phyloP scores from a whole-genome alignment of 2,113 vertebrate genomes.

The Bujurquina vittata region DNA sequence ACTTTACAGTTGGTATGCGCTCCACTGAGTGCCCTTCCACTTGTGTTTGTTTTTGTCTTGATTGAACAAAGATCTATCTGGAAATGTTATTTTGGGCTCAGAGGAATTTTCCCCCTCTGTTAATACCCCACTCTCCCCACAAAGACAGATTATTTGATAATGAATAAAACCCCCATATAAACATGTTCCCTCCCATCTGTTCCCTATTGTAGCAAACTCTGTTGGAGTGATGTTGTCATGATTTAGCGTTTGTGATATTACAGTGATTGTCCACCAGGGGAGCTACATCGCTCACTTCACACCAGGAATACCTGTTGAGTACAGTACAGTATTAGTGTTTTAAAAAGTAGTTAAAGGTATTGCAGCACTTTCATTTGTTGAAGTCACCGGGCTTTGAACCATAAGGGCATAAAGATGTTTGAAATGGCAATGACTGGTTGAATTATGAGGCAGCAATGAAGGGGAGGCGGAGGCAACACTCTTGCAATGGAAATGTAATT shows the following conservation, averaged over 20 bases:
- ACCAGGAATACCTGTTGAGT: neutral
- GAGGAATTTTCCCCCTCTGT: neutral
- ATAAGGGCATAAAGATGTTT: neutral
- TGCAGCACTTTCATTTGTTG: neutral
- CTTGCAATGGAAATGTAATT: slow-evolving; percentile 5
- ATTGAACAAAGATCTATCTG: neutral
- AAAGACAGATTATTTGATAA: neutral
- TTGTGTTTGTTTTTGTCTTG: neutral
- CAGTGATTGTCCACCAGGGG: neutral
- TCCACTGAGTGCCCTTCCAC: no score
- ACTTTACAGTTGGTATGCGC: no score
- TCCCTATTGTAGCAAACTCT: neutral
- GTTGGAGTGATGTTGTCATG: neutral
- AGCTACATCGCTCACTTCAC: neutral
- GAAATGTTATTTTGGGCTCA: neutral
- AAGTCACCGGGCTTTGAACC: neutral
- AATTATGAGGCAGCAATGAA: neutral
- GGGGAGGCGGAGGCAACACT: neutral
- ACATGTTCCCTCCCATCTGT: neutral
- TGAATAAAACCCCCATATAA: neutral
- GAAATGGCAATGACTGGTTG: neutral
- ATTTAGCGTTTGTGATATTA: neutral
- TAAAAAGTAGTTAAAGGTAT: neutral
- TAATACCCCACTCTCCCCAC: neutral
- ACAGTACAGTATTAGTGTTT: neutral